Evolutionary conservation across 2,797 vertebrate species (phyloP).

Genomic region (Tapera naevia): DNA sequence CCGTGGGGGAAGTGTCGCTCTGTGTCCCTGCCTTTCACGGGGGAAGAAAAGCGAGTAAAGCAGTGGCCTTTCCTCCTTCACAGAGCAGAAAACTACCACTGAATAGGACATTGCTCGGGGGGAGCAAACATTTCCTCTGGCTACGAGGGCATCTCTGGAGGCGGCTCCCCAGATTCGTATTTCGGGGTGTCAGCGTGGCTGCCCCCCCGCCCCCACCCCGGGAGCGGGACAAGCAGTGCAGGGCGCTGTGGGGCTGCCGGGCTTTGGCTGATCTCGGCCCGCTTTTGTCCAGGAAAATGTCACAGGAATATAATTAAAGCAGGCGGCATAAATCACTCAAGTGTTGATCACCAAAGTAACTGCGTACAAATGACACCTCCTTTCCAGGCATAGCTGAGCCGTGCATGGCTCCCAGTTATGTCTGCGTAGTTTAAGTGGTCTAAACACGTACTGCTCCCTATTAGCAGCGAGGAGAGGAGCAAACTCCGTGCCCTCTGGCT

Average conservation of each 20-base stretch:
- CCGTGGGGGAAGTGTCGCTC: background rate
- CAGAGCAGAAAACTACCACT: background rate
- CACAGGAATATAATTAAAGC: slow-evolving; percentile 72
- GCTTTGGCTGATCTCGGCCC: slow-evolving; percentile 28
- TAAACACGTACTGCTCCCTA: slow-evolving; percentile 43
- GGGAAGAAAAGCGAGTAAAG: background rate
- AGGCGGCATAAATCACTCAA: slow-evolving; percentile 63
- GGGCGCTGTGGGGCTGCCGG: background rate
- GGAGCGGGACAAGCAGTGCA: background rate
- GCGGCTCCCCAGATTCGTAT: background rate
- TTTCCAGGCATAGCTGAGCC: slow-evolving; percentile 62
- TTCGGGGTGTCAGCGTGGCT: background rate
- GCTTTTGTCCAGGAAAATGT: slow-evolving; percentile 68
- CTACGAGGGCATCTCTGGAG: background rate
- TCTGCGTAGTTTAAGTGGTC: slow-evolving; percentile 50
- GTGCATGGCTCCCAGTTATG: slow-evolving; percentile 57
- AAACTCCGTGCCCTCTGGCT: background rate
- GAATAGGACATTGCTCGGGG: background rate
- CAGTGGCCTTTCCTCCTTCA: background rate
- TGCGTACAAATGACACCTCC: slow-evolving; percentile 76
- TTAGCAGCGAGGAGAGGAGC: background rate
- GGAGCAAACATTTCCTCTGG: background rate
- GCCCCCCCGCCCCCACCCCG: too few species aligned
- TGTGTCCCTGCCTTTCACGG: background rate
- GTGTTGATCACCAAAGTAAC: slow-evolving; percentile 76